Evolutionary conservation across 2,113 vertebrate species (phyloP), one percentile per base, ranked within the genome.

Genomic region (Climacteris rufus): DNA sequence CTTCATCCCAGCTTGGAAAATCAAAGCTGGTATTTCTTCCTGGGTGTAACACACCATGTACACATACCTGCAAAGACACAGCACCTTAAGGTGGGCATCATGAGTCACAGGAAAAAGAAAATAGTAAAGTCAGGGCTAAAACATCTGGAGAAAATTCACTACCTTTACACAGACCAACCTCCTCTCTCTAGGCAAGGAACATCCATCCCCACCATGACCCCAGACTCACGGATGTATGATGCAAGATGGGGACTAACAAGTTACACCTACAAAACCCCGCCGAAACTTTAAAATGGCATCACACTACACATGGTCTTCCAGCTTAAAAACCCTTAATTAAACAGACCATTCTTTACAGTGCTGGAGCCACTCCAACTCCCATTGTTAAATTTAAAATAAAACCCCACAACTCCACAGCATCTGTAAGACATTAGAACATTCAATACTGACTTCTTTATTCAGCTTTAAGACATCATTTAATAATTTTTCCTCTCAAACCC

Each of bases 331-430:
- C 78, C 83, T 89, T 93, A 94, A 97, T 94, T 94, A 94, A 93
- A 89, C 84, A 42, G 81, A 16, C 94, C 81, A 78, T 97, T 95
- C 92, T 96, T 91, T 86, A 92, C 64, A 50, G 59, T 2, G 13
- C 84, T 96, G 96, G 95, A 97, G 74, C 60, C 2, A 11, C 85
- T 97, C 95, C 96, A 97, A 47, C 53, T 94, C 61, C 92, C 94
- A 94, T 93, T 96, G 96, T 96, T 93, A 94, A 78, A 95, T 77
- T 81, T 89, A 85, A 97, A 95, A 89, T 85, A 86, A 94, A 94
- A 85, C 74, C 52, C 89, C 63, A 88, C 91, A 93, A 88, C 83
- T 37, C 81, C 89, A 79, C 78, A 89, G 94, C 93, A 96, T 94
- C 91, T 97, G 95, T 57, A 95, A 95, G 90, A 71, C 87, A 91